Evolutionary conservation across 2,113 vertebrate genomes (phyloP).

Genomic region (chimpanzee (Pan troglodytes)): DNA sequence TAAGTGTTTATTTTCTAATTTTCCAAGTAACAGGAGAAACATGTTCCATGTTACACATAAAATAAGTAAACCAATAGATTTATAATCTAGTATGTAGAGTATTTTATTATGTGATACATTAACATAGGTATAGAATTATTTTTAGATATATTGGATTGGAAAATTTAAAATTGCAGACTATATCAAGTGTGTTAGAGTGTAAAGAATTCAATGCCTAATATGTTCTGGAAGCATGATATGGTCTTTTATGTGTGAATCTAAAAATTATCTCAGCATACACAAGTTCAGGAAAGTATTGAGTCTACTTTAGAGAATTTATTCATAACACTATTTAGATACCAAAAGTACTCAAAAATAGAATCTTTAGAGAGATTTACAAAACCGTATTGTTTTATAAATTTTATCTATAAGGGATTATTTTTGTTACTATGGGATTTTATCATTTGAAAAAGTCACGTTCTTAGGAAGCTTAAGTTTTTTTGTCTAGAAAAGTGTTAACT

Average conservation of each 20-base stretch:
- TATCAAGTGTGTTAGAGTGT: background rate
- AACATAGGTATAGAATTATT: background rate
- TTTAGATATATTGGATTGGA: background rate
- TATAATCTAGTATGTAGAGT: background rate
- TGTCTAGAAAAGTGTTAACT: background rate
- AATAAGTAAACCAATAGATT: background rate
- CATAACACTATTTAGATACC: too few species aligned
- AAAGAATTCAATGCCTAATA: background rate
- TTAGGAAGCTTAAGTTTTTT: background rate
- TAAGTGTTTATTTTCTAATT: background rate
- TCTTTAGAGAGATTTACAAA: background rate
- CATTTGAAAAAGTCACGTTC: background rate
- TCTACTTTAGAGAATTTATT: too few species aligned
- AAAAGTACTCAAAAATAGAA: too few species aligned
- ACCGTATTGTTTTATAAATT: too few species aligned
- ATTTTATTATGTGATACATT: background rate
- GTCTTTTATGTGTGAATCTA: background rate
- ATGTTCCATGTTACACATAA: too few species aligned
- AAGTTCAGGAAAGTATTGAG: background rate
- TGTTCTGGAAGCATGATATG: background rate
- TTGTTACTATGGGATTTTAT: background rate
- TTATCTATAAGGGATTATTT: background rate
- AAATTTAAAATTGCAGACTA: background rate
- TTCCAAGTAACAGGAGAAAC: background rate
- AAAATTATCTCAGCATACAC: background rate